phyloP scores from a whole-genome alignment of 2,888 invertebrate species.

The Leptopilina myrica region DNA sequence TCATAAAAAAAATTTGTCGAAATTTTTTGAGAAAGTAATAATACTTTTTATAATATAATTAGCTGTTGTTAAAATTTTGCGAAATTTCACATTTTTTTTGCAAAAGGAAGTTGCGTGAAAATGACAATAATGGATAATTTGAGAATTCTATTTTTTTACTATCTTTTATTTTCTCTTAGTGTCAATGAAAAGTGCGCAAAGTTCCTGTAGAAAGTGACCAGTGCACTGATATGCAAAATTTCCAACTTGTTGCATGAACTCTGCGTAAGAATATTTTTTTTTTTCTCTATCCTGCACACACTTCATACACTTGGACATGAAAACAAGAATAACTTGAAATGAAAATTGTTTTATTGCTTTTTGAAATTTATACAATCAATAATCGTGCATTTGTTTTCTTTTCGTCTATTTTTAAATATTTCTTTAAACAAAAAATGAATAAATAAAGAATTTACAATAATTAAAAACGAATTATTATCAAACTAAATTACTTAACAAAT shows the following conservation, averaged over 20 bases:
- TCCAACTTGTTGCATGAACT: constrained; percentile 35
- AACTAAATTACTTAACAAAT: too few species aligned
- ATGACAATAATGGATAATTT: background rate
- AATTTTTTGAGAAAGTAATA: too few species aligned
- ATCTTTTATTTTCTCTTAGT: constrained; percentile 14
- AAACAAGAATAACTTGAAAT: constrained; percentile 32
- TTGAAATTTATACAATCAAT: background rate
- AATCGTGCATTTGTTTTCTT: background rate
- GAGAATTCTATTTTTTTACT: background rate
- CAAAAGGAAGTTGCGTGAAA: background rate
- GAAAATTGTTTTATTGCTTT: constrained; percentile 6
- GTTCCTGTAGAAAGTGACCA: constrained; percentile 33
- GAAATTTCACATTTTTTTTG: too few species aligned
- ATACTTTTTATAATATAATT: too few species aligned
- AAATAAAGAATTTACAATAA: background rate
- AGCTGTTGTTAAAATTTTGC: too few species aligned
- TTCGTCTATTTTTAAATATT: background rate
- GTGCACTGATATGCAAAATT: constrained; percentile 29
- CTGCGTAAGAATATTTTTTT: constrained; percentile 7
- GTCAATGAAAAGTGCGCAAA: constrained; percentile 21
- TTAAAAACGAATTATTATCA: background rate
- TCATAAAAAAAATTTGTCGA: too few species aligned
- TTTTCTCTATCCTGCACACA: constrained; percentile 24
- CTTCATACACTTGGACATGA: background rate
- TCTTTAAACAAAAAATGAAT: too few species aligned